Conservation (phyloP, 2,888 invertebrate genomes). For the Dione juno region DNA sequence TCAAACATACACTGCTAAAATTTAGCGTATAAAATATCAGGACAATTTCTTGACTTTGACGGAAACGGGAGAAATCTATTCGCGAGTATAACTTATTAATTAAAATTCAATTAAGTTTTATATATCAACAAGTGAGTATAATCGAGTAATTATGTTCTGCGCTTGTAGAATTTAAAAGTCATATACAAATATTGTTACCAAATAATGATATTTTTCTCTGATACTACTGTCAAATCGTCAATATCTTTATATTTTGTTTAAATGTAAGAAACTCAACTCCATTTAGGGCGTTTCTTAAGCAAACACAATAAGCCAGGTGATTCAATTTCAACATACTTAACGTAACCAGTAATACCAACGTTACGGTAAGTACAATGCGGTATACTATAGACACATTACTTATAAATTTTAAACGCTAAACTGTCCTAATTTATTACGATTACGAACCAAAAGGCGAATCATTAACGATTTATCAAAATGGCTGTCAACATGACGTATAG, state of each 20-base stretch:
- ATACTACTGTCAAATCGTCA: background rate
- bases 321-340: background rate
- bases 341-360: background rate
- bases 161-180: no score
- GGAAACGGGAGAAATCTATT: no score
- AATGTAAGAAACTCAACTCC: background rate
- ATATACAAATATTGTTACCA: no score
- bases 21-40: no score
- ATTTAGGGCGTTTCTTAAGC: background rate
- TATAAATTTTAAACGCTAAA: constrained; percentile 35
- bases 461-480: constrained; percentile 71
- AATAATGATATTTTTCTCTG: no score
- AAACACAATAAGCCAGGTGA: background rate
- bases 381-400: constrained; percentile 16
- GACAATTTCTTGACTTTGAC: no score
- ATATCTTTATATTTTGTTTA: no score
- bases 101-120: no score
- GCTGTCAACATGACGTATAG: constrained; percentile 61
- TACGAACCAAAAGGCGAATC: constrained; percentile 47
- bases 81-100: no score
- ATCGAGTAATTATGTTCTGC: no score
- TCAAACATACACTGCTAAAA: no score
- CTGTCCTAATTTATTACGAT: constrained; percentile 41
- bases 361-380: constrained; percentile 4
- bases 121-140: no score